Evolutionary conservation across 2,797 vertebrate genomes (phyloP).

Genomic region (Enteromius fasciolatus): DNA sequence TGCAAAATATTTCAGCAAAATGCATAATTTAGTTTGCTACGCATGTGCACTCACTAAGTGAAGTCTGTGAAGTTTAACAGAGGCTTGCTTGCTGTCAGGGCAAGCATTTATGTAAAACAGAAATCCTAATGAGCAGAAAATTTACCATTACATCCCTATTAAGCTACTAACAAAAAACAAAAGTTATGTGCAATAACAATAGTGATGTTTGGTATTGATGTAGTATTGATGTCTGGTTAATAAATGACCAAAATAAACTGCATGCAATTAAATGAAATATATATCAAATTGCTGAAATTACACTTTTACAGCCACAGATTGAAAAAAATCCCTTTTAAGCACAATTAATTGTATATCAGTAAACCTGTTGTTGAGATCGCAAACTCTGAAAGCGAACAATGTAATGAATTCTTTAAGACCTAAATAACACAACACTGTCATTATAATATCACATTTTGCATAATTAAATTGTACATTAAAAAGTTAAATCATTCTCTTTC

Average conservation of each 20-base stretch:
- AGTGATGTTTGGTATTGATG: background rate
- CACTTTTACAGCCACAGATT: background rate
- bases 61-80: background rate
- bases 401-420: background rate
- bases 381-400: background rate
- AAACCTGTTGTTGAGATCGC: background rate
- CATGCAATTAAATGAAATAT: background rate
- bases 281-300: background rate
- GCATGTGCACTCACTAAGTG: background rate
- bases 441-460: background rate
- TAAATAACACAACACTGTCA: background rate
- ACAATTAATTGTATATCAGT: background rate
- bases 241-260: background rate
- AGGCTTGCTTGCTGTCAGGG: background rate
- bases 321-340: background rate
- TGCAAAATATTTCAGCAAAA: background rate
- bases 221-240: too few relatives aligned
- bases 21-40: background rate
- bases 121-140: background rate
- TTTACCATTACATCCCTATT: background rate
- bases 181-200: background rate
- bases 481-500: background rate
- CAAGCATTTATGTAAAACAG: background rate
- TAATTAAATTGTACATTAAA: background rate
- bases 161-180: background rate